Base-by-base conservation (phyloP, 1,140 invertebrate species). In the Diploscapter pachys region DNA sequence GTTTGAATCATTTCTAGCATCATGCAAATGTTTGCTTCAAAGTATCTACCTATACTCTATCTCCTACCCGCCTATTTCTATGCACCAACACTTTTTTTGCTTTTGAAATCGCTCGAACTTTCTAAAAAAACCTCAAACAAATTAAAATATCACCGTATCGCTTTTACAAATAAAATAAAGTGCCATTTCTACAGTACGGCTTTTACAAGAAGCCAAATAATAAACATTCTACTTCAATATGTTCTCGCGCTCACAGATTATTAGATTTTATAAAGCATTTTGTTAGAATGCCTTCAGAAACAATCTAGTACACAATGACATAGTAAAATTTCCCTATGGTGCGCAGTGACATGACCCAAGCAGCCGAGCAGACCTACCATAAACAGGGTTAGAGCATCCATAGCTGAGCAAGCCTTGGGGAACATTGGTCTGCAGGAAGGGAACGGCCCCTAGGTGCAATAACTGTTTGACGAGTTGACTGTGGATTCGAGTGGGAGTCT, bases 391-490 rank as follows among this genome's bases (percentile, higher is more conserved):
- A 5, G 83, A 83, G 69, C 83, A 85, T 9, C 80, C 80, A 69
- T 71, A 85, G 49, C 80, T 81, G 4, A 86, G 55, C 48, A 86
- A 69, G n/a, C 81, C 80, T 72, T 88, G 87, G 5, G 88, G 87
- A 4, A 88, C 81, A 77, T 89, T 88, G 4, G 88, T 89, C 75
- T 86, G 84, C 54, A 85, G 83, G 80, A 89, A 88, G 2, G 88
- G 88, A 50, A 88, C 78, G n/a, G 85, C 87, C 48, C 87, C 48
- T 81, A 76, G 49, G 77, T 69, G 13, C 64, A 71, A 51, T 5
- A 75, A 57, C 31, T 75, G 63, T 50, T 71, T 72, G 11, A 65
- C 79, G 31, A 68, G 51, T 4, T 68, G 4, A 4, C 57, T 67
- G 54, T 68, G 66, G 51, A 55, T 55, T 6, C 8, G n/a, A 11